These are phyloP conservation scores for Calliphora vomitoria DNA, from an alignment of 2,888 invertebrate genomes.

Conservation along the genomic window DNA sequence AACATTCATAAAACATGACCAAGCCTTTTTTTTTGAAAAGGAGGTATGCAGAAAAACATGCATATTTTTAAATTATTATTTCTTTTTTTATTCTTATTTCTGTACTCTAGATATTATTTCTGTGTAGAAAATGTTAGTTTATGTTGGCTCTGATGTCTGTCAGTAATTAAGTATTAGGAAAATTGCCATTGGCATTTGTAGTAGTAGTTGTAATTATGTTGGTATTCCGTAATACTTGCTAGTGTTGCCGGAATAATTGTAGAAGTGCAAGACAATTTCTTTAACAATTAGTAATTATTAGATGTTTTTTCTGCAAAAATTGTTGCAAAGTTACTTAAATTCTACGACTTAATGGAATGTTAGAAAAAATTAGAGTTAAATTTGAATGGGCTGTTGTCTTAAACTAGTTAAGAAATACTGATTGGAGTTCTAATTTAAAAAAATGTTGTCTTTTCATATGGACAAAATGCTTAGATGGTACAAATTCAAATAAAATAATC, in stretches of 20 bases:
- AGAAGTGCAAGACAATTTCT: background rate
- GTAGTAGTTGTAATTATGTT: background rate
- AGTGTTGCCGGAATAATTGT: background rate
- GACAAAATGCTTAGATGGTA: too few relatives aligned
- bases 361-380: too few relatives aligned
- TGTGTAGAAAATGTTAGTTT: background rate
- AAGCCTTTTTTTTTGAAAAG: background rate
- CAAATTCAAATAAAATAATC: too few relatives aligned
- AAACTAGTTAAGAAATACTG: too few relatives aligned
- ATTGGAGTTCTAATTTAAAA: too few relatives aligned
- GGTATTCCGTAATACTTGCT: background rate
- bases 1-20: background rate
- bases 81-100: background rate
- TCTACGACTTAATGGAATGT: too few relatives aligned
- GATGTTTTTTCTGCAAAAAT: slow-evolving; percentile 5
- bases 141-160: slow-evolving; percentile 18
- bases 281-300: slow-evolving; percentile 19
- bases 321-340: background rate
- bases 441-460: too few relatives aligned
- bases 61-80: background rate
- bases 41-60: background rate
- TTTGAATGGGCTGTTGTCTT: too few relatives aligned
- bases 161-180: slow-evolving; percentile 25
- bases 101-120: background rate
- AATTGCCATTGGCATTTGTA: slow-evolving; percentile 15